Evolutionary conservation across 2,113 vertebrate species (phyloP).

Genomic region (Melanotaenia duboulayi): DNA sequence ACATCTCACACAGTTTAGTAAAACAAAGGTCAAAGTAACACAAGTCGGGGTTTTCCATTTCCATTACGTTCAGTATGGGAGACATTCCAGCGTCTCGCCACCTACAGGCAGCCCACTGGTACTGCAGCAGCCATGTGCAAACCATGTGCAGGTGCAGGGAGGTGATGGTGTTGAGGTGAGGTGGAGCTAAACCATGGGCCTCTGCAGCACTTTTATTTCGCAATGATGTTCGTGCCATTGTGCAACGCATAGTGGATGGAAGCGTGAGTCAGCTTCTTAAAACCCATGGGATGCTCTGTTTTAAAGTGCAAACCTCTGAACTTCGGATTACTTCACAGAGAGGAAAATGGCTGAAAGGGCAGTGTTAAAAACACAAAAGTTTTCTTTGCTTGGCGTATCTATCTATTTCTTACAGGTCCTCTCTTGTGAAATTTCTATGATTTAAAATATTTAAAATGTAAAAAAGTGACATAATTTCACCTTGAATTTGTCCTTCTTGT

Average conservation of each 20-base stretch:
- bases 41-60: too few species aligned
- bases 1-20: too few species aligned
- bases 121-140: slow-evolving; percentile 33
- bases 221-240: slow-evolving; percentile 7
- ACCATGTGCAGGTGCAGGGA: neutral
- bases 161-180: neutral
- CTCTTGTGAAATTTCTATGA: too few species aligned
- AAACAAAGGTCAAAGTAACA: too few species aligned
- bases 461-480: neutral
- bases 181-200: slow-evolving; percentile 17
- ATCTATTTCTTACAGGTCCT: too few species aligned
- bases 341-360: slow-evolving; percentile 23
- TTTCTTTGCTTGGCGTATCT: neutral
- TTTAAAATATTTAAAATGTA: too few species aligned
- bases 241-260: slow-evolving; percentile 11
- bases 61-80: too few species aligned
- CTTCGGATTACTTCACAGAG: slow-evolving; percentile 3
- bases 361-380: slow-evolving; percentile 34
- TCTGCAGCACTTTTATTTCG: slow-evolving; percentile 34
- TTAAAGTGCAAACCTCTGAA: slow-evolving; percentile 17
- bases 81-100: slow-evolving; percentile 55
- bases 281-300: slow-evolving; percentile 12
- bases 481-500: neutral
- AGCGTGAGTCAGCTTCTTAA: slow-evolving; percentile 36
- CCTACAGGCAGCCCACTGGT: slow-evolving; percentile 19